Base-by-base conservation (phyloP, 2,888 invertebrate species). In the Lobophora halterata region DNA sequence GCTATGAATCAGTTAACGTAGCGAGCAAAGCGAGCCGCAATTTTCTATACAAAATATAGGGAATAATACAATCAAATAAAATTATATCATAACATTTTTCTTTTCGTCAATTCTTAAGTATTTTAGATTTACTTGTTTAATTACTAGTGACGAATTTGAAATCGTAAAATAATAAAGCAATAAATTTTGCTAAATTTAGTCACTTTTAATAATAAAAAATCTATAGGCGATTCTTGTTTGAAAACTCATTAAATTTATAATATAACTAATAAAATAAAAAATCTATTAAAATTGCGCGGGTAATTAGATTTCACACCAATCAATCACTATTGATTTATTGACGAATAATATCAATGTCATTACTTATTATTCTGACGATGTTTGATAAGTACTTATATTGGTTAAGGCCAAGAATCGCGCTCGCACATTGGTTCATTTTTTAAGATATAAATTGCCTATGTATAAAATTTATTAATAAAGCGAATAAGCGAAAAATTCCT, bases 291-390 rank as follows among this genome's bases (percentile, higher is more conserved):
- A 31, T 12, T 30, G 18, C 12, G 6, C 16, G 7, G 12, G 24
- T 41, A 35, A 49, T 46, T 43, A 39, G 28, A 43, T 40, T 30
- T 33, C 11, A 13, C 16, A 33, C 14, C 32, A 43, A 43, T 46
- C 26, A 40, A 42, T 36, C 36, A 34, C 14, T n/a, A 10, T 4
- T 39, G 28, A 42, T 41, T 39, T 39, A 46, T 39, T 27, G 28
- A 23, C 18, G 23, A 28, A 28, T 17, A 17, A 23, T 9, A 20
- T 7, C 24, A 32, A 10, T 21, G 16, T 6, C 29, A n/a, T 25
- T 8, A 5, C 1, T 20, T 20, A 16, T 37, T 26, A 16, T 10
- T 11, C 36, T 30, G 13, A 30, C 25, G 30, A 25, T 14, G 24
- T 17, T 17, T 23, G n/a, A 24, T 21, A 11, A 24, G n/a, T n/a